Base-by-base conservation (phyloP, 2,797 vertebrate species). In the Fistularia commersonii region DNA sequence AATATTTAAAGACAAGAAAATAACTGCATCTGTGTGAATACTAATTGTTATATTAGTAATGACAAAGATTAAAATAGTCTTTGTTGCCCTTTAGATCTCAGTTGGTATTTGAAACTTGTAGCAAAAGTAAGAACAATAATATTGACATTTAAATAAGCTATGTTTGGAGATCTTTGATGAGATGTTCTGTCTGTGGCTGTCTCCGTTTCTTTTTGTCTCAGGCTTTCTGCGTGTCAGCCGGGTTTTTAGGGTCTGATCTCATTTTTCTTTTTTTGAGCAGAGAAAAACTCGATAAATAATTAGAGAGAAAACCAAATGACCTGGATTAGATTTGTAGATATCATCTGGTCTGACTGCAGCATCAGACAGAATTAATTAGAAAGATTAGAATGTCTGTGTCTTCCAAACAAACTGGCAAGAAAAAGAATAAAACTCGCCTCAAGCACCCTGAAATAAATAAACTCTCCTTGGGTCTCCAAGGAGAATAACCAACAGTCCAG, bases 201-300 rank as follows among this genome's bases (percentile, higher is more conserved):
- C 50, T 49, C 51, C 23, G 23, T 23, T 23, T 23, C 2, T 23
- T 4, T 71, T 15, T 61, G 41, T 23, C 58, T 54, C 36, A 23
- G 61, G 48, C 64, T 74, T 33, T 55, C 45, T 78, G 66, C 66
- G 69, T 69, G 74, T 80, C 64, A 81, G 67, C 76, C 41, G 47
- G 7, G 70, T 73, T 72, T 72, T 53, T 51, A 48, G 45, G 56
- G 64, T 67, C 51, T 61, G 57, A 55, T 64, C 42, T 57, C 40
- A n/a, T 49, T 23, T 52, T 52, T 43, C 0, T 23, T 43, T 53
- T 46, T 38, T 42, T 43, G 36, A 32, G 45, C 53, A 40, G 45
- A 54, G 56, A 13, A 69, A 23, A 84, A 72, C 65, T 82, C 81
- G 67, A 84, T 88, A 84, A 83, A 82, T 81, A 85, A 84, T 87